These are phyloP conservation scores for Pristionchus arcanus DNA, from an alignment of 2,888 invertebrate genomes.

Conservation along the genomic window DNA sequence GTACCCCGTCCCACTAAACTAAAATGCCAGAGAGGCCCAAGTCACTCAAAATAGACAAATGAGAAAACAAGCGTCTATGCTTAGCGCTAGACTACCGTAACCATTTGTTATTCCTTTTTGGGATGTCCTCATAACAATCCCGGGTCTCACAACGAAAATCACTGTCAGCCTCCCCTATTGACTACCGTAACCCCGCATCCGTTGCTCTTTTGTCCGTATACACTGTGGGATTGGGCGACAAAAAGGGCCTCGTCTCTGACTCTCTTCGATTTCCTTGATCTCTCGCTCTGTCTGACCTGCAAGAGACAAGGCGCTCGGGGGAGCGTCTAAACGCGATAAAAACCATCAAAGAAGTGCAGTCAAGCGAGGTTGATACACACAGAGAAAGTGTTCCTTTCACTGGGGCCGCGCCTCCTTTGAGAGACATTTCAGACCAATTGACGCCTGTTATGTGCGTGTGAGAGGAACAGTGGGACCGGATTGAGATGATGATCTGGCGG, in stretches of 20 bases:
- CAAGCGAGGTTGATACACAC: slow-evolving; percentile 5
- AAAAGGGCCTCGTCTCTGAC: no score
- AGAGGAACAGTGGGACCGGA: neutral
- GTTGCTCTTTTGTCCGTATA: neutral
- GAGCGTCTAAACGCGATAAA: neutral
- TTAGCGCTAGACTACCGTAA: neutral
- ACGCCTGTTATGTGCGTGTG: slow-evolving; percentile 11
- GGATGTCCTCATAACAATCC: no score
- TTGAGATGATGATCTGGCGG: neutral
- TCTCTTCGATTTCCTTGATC: neutral
- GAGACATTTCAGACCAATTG: slow-evolving; percentile 47
- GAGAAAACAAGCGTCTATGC: slow-evolving; percentile 18
- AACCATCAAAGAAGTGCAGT: slow-evolving; percentile 44
- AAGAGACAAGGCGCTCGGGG: no score
- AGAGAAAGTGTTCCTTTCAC: neutral
- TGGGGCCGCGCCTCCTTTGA: neutral
- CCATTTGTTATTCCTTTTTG: neutral
- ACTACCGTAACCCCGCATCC: neutral
- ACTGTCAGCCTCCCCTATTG: neutral
- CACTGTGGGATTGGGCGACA: neutral
- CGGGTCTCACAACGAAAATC: no score
- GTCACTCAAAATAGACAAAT: slow-evolving; percentile 14
- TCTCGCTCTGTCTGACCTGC: neutral
- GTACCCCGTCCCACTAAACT: neutral
- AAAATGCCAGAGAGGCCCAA: neutral